Evolutionary conservation across 1,140 invertebrate species (phyloP).

Genomic region (Galleria mellonella): DNA sequence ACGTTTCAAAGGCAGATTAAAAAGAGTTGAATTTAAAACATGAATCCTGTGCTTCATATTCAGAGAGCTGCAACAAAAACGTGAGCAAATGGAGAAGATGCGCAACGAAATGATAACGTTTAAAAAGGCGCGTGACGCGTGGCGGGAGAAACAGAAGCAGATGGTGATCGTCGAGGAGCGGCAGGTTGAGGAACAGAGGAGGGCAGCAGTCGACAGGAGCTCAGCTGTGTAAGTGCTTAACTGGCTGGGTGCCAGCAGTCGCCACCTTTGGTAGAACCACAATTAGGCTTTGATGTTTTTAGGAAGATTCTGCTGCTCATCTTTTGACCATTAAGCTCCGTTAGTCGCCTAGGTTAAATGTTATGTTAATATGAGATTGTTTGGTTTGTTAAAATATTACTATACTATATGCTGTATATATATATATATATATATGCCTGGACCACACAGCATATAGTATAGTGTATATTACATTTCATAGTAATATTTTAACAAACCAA

Average conservation of each 20-base stretch:
- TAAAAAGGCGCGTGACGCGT: constrained; percentile 27
- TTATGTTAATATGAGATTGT: no score
- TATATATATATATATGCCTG: no score
- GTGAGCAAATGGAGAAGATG: constrained; percentile 27
- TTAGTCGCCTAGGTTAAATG: no score
- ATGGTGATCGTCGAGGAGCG: constrained; percentile 34
- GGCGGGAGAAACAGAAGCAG: constrained; percentile 44
- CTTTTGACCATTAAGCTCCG: no score
- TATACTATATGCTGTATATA: no score
- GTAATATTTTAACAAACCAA: no score
- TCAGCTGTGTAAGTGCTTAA: constrained; percentile 26
- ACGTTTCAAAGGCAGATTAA: neutral
- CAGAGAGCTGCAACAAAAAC: constrained; percentile 48
- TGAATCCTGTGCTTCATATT: constrained; percentile 5
- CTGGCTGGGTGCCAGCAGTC: neutral
- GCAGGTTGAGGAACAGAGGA: constrained; percentile 32
- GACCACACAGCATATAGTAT: no score
- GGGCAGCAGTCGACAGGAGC: constrained; percentile 27
- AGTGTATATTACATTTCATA: no score
- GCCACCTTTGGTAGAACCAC: no score
- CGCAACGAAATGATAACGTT: constrained; percentile 43
- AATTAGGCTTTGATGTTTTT: no score
- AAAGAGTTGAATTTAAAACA: neutral
- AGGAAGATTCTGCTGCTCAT: no score
- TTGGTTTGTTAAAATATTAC: no score